Conservation (phyloP, 2,797 vertebrate species). For the Pseudocheirus occidentalis region DNA sequence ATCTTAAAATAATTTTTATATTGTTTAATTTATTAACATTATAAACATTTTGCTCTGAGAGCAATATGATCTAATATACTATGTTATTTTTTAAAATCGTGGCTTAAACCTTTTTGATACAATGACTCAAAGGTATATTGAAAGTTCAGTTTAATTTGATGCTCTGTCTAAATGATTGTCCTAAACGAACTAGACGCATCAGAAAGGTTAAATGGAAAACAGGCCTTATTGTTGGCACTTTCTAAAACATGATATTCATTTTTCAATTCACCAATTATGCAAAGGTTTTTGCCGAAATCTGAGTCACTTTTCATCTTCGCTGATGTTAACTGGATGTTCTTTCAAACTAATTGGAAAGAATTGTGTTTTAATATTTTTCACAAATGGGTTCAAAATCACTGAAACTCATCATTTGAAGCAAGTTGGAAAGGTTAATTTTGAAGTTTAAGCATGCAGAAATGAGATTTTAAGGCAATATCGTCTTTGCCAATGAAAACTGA, state of each 20-base stretch:
- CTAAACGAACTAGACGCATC: neutral
- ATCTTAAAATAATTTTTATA: neutral
- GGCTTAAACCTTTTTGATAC: neutral
- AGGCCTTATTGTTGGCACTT: neutral
- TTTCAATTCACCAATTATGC: neutral
- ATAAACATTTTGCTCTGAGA: neutral
- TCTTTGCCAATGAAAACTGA: neutral
- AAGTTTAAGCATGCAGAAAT: neutral
- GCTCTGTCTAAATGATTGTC: neutral
- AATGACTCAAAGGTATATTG: neutral
- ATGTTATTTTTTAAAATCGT: neutral
- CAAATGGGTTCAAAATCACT: neutral
- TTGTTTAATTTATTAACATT: neutral
- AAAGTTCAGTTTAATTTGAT: neutral
- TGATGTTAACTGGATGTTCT: neutral
- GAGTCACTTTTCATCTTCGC: neutral
- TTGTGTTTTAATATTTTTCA: neutral
- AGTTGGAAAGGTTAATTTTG: neutral
- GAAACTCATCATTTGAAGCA: neutral
- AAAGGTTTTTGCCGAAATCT: neutral
- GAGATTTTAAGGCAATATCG: neutral
- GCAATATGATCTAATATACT: neutral
- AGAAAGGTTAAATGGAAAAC: neutral
- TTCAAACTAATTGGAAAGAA: neutral
- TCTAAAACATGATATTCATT: neutral